Evolutionary conservation across 2,888 invertebrate species (phyloP), one percentile per base, ranked within the genome.

Genomic region (Polydrusus cervinus): DNA sequence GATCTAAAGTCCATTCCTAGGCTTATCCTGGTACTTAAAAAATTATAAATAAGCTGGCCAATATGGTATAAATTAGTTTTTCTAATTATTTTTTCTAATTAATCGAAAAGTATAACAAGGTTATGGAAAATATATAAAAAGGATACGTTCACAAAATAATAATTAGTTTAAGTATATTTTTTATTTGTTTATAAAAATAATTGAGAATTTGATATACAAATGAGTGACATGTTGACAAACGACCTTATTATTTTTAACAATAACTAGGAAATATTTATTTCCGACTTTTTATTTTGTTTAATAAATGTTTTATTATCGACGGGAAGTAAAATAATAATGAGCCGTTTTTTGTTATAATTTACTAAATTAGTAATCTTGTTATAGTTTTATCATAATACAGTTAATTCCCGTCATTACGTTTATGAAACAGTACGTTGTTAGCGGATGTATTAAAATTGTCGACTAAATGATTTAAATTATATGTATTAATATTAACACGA

Each of bases 191-290:
- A 61, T 82, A 82, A 83, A n/a, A 84, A 83, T 84, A 84, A 84
- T 83, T 79, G 81, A 81, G 84, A 84, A 83, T 84, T 81, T 83
- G 83, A 53, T 72, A 72, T 64, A 83, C 84, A 84, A 84, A 83
- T 83, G 83, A 70, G 60, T 66, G 72, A 72, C 66, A 72, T 34
- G 72, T 60, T 57, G 71, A 71, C 71, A 71, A 60, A 34, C 73
- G 73, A 68, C 73, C 73, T 67, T 67, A 73, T 73, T 73, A 72
- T 72, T 68, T 68, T 57, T 51, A 74, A 74, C 74, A 74, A 74
- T 74, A 64, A 18, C 62, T 62, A 61, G 75, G 75, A 75, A 75
- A 75, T 75, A 66, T 71, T 61, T 75, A 75, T 75, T 71, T 75
- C 75, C 75, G 51, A 72, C 45, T 66, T 75, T 60, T 76, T 78